A percentile compares a stretch with the other conserved stretches of the same genome.
Conservation (phyloP, 2,888 invertebrate genomes). For the Callyntrura guangdongensis region DNA sequence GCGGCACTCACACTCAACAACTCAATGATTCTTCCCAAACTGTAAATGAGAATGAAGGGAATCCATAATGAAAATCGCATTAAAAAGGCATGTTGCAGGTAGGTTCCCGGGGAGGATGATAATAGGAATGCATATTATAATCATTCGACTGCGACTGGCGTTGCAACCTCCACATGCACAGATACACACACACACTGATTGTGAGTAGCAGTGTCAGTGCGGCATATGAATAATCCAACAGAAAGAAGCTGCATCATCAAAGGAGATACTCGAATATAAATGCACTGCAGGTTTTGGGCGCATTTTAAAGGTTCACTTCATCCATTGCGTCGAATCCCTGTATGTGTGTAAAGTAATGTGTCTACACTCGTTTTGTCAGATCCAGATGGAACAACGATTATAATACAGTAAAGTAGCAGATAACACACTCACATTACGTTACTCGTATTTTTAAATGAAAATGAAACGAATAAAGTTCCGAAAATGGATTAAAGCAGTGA, state of each 20-base stretch:
- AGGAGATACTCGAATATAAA: constrained; percentile 38
- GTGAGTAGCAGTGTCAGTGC: background rate
- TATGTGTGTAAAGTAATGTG: too few species aligned
- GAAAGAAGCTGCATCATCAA: constrained; percentile 46
- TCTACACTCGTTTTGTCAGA: background rate
- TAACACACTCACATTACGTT: too few species aligned
- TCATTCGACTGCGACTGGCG: background rate
- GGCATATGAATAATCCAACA: constrained; percentile 48
- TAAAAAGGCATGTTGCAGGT: background rate
- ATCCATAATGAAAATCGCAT: background rate
- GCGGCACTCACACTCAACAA: background rate
- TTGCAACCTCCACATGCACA: background rate
- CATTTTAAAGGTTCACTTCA: background rate
- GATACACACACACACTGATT: too few species aligned
- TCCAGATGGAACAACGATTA: background rate
- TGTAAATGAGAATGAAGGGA: background rate
- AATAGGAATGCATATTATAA: background rate
- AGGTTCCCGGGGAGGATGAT: background rate
- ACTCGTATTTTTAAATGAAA: constrained; percentile 10
- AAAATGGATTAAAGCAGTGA: constrained; percentile 2
- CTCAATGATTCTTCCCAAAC: background rate
- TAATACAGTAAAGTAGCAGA: background rate
- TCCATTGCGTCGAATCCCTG: background rate
- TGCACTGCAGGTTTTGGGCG: constrained; percentile 47
- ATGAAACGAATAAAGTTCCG: constrained; percentile 37